phyloP scores from a whole-genome alignment of 2,888 invertebrate genomes.

The Poecilus cupreus region DNA sequence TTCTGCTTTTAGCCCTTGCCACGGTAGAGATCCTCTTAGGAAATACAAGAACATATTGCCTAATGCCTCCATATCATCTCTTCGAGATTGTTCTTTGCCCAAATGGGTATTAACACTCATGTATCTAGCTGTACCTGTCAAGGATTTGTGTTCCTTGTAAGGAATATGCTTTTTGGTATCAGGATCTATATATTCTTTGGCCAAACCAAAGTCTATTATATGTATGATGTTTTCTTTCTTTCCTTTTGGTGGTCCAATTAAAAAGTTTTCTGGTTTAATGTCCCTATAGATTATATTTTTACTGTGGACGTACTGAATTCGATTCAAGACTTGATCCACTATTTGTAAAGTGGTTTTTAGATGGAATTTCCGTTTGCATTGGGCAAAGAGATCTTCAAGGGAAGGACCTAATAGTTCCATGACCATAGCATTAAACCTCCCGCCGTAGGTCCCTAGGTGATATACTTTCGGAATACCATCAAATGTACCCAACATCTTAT shows the following conservation, averaged over 20 bases:
- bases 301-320: conserved; percentile 99
- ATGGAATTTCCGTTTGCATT: conserved; percentile 82
- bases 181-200: conserved; percentile 99
- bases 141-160: conserved; percentile 99
- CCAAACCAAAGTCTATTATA: conserved; percentile 99
- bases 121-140: conserved; percentile 97
- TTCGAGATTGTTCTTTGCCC: conserved; percentile 99
- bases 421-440: conserved; percentile 83
- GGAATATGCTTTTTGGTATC: conserved; percentile 99
- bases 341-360: conserved; percentile 84
- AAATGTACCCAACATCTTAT: conserved; percentile 98
- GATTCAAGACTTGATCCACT: conserved; percentile 85
- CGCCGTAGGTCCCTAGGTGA: conserved; percentile 84
- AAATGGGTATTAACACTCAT: conserved; percentile 99
- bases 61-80: conserved; percentile 99
- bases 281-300: conserved; percentile 99
- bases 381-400: conserved; percentile 83
- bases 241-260: conserved; percentile 97
- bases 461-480: conserved; percentile 80
- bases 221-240: conserved; percentile 99
- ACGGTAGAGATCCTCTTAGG: conserved; percentile 98
- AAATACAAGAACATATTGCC: conserved; percentile 99
- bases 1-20: conserved; percentile 99
- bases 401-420: conserved; percentile 84
- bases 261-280: conserved; percentile 99